Conservation (phyloP, 2,113 vertebrate species). For the Triplophysa rosa region DNA sequence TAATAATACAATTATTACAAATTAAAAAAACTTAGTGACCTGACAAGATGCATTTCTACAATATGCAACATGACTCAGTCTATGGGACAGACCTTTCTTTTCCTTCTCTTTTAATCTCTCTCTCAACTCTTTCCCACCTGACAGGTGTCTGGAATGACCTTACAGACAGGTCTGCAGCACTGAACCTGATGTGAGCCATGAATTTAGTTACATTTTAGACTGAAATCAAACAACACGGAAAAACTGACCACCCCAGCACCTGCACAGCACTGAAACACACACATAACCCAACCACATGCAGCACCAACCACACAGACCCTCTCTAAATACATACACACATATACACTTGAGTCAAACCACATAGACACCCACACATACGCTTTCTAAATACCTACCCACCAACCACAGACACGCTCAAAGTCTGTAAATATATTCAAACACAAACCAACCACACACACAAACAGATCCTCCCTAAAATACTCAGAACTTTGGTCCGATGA, state of each 20-base stretch:
- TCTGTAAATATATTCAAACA: slow-evolving; percentile 15
- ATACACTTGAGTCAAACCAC: neutral
- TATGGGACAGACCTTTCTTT: neutral
- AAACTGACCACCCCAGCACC: slow-evolving; percentile 15
- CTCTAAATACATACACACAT: slow-evolving; percentile 8
- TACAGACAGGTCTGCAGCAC: slow-evolving; percentile 21
- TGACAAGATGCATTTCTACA: too few species aligned
- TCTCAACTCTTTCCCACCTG: neutral
- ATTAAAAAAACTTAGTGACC: too few species aligned
- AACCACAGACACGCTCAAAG: neutral
- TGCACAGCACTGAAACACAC: neutral
- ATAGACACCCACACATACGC: slow-evolving; percentile 14
- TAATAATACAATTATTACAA: too few species aligned
- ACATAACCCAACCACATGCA: neutral
- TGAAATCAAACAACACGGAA: slow-evolving; percentile 26
- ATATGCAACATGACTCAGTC: too few species aligned
- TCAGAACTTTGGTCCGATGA: neutral
- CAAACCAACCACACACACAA: neutral
- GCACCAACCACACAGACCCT: slow-evolving; percentile 18
- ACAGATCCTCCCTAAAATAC: slow-evolving; percentile 2
- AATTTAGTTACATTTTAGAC: slow-evolving; percentile 23
- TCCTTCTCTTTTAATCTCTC: neutral
- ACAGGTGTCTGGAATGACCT: slow-evolving; percentile 27
- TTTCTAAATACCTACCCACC: neutral
- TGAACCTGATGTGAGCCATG: slow-evolving; percentile 6